Evolutionary conservation across 2,888 invertebrate genomes (phyloP).

Genomic region (Drosophila lacicola): DNA sequence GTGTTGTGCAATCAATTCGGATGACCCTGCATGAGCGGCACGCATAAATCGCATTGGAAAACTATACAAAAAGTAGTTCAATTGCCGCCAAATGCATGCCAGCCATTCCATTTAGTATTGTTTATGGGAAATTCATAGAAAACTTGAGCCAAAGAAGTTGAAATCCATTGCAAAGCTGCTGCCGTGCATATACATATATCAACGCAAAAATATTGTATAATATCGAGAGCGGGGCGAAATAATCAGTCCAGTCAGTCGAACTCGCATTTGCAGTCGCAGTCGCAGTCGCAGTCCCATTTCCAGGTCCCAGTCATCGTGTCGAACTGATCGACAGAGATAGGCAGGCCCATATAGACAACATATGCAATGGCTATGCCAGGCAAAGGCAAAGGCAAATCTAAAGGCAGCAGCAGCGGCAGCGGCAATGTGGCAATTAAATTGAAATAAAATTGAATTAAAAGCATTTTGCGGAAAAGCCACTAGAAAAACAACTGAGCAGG

Average conservation of each 20-base stretch:
- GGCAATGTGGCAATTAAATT: conserved; percentile 79
- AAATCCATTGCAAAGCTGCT: conserved; percentile 63
- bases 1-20: conserved; percentile 31
- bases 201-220: conserved; percentile 75
- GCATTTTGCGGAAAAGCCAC: conserved; percentile 77
- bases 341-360: conserved; percentile 53
- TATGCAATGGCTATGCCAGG: conserved; percentile 40
- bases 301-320: conserved; percentile 52
- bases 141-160: conserved; percentile 57
- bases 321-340: conserved; percentile 73
- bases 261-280: conserved; percentile 20
- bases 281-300: conserved; percentile 31
- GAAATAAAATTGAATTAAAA: conserved; percentile 80
- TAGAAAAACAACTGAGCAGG: conserved; percentile 48
- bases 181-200: conserved; percentile 50
- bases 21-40: conserved; percentile 30
- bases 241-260: conserved; percentile 40
- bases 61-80: conserved; percentile 66
- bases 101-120: conserved; percentile 67
- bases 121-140: conserved; percentile 72
- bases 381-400: conserved; percentile 10
- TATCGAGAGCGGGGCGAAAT: conserved; percentile 44
- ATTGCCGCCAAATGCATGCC: conserved; percentile 62
- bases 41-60: conserved; percentile 41
- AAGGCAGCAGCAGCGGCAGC: conserved; percentile 13